phyloP scores from a whole-genome alignment of 2,888 invertebrate genomes.

The Thymelicus acteon region DNA sequence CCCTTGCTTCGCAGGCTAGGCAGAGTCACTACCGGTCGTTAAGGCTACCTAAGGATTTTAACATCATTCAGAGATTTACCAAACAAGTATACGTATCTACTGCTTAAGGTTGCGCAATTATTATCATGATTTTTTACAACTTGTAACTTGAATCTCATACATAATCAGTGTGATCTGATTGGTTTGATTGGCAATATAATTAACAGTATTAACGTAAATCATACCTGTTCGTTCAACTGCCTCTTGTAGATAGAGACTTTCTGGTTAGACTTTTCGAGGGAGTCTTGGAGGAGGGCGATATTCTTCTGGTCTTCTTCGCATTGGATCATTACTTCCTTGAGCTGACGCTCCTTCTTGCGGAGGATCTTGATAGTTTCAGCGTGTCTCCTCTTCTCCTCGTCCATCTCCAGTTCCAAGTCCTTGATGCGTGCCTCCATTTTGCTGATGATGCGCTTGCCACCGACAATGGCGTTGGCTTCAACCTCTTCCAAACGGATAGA shows the following conservation, averaged over 20 bases:
- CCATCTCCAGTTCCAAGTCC: slow-evolving; percentile 96
- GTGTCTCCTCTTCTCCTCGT: slow-evolving; percentile 98
- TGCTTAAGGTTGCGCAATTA: no score
- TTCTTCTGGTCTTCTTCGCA: slow-evolving; percentile 99
- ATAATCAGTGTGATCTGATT: no score
- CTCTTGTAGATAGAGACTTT: slow-evolving; percentile 98
- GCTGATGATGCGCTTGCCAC: slow-evolving; percentile 98
- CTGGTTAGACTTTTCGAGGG: slow-evolving; percentile 93
- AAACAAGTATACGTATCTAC: no score
- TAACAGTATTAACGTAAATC: slow-evolving; percentile 30
- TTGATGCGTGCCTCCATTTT: slow-evolving; percentile 98
- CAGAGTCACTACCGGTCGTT: no score
- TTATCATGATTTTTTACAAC: no score
- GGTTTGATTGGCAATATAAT: no score
- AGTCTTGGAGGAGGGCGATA: slow-evolving; percentile 95
- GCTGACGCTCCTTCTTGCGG: slow-evolving; percentile 98
- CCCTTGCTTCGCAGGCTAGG: no score
- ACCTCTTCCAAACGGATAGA: slow-evolving; percentile 97
- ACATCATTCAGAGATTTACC: no score
- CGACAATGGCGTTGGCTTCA: slow-evolving; percentile 98
- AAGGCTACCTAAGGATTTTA: no score
- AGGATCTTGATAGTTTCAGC: slow-evolving; percentile 98
- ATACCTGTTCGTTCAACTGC: slow-evolving; percentile 95
- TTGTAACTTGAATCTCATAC: no score
- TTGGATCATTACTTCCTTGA: slow-evolving; percentile 97